These are phyloP conservation scores for Zophobas morio DNA, from an alignment of 1,140 invertebrate genomes.

Conservation along the genomic window DNA sequence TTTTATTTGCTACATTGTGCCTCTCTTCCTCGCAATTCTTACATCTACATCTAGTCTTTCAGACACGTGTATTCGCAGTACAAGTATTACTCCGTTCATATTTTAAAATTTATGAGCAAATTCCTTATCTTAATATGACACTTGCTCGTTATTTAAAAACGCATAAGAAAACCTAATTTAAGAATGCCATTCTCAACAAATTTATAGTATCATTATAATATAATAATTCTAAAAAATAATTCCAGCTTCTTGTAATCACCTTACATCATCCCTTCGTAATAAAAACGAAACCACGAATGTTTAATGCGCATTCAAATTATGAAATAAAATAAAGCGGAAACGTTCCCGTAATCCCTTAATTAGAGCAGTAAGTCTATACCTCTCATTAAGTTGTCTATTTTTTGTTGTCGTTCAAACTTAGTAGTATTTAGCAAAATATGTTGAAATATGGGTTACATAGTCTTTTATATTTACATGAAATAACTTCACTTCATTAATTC, in stretches of 20 bases:
- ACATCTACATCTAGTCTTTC: too few species aligned
- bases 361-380: too few species aligned
- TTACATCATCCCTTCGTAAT: background rate
- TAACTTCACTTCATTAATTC: too few species aligned
- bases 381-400: background rate
- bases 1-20: too few species aligned
- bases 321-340: background rate
- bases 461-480: too few species aligned
- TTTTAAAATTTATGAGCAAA: background rate
- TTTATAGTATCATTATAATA: slow-evolving; percentile 4
- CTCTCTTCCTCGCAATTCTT: too few species aligned
- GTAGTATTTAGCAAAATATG: too few species aligned
- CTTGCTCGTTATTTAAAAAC: background rate
- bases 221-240: background rate
- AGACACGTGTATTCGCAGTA: too few species aligned
- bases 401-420: background rate
- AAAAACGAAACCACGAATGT: background rate
- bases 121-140: background rate
- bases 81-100: too few species aligned
- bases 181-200: background rate
- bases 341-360: background rate
- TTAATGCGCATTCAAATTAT: background rate
- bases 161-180: background rate
- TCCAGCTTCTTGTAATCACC: background rate
- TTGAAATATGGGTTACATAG: too few species aligned